A percentile compares a stretch with the other conserved stretches of the same genome.
phyloP scores from a whole-genome alignment of 2,797 vertebrate species.

The Scarus forsteni region DNA sequence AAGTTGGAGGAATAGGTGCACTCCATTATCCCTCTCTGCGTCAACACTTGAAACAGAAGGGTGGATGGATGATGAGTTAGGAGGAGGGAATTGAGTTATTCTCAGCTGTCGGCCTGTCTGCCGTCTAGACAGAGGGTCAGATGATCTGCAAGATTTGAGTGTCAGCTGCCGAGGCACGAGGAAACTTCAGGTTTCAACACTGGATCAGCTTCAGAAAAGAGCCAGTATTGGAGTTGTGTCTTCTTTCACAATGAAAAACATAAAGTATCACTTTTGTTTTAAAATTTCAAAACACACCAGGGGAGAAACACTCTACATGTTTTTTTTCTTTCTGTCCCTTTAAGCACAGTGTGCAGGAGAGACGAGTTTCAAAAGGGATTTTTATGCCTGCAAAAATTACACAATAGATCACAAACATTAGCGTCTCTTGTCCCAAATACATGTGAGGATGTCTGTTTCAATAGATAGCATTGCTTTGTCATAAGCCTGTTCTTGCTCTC shows the following conservation, averaged over 20 bases:
- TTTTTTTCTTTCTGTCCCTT: background rate
- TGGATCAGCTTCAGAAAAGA: constrained; percentile 30
- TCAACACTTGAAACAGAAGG: constrained; percentile 42
- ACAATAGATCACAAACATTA: constrained; percentile 14
- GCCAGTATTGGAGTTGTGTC: constrained; percentile 12
- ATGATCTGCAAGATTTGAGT: constrained; percentile 62
- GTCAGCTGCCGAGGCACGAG: constrained; percentile 47
- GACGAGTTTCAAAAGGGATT: constrained; percentile 1
- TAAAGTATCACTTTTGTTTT: background rate
- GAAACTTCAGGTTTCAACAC: constrained; percentile 46
- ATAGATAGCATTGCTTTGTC: constrained; percentile 25
- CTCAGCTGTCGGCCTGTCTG: constrained; percentile 51
- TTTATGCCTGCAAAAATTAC: background rate
- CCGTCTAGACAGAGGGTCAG: constrained; percentile 65
- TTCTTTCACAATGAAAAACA: background rate
- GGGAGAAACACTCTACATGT: no score
- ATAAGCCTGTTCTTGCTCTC: constrained; percentile 24
- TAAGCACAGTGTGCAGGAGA: background rate
- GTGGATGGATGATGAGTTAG: constrained; percentile 44
- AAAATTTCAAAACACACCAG: background rate
- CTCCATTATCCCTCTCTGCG: constrained; percentile 29
- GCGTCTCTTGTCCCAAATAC: constrained; percentile 21
- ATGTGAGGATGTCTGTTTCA: constrained; percentile 8
- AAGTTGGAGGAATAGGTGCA: constrained; percentile 40
- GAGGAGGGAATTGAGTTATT: constrained; percentile 50